Conservation (phyloP, 2,113 vertebrate genomes). For the Eidolon helvum region DNA sequence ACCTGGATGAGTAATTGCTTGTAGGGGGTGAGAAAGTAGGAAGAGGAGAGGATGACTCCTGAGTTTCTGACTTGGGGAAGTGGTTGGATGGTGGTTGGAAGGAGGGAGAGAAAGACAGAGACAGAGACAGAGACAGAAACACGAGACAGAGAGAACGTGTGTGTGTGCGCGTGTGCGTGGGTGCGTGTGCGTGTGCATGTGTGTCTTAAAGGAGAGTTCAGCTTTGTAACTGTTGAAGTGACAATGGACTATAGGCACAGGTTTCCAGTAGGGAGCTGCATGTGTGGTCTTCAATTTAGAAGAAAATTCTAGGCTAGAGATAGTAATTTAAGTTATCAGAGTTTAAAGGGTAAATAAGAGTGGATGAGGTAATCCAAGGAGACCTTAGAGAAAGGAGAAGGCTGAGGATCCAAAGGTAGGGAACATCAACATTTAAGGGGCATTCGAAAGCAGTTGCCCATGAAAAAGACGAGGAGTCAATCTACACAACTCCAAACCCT, state of each 20-base stretch:
- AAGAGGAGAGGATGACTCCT: conserved; percentile 33
- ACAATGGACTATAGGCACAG: not conserved
- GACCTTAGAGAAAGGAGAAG: not conserved
- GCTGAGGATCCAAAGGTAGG: not conserved
- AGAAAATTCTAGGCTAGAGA: not conserved
- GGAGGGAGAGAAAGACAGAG: too few species aligned
- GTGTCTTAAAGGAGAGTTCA: not conserved
- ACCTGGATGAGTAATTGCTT: conserved; percentile 51
- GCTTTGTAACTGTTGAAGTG: not conserved
- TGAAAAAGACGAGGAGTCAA: not conserved
- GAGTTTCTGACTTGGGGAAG: conserved; percentile 40
- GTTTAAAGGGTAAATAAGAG: not conserved
- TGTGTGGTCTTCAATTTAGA: not conserved
- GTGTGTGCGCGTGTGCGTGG: not conserved
- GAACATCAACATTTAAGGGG: not conserved
- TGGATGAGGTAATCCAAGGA: not conserved
- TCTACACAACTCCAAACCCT: not conserved
- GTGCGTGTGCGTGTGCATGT: not conserved
- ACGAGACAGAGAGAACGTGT: not conserved
- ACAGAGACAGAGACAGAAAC: too few species aligned
- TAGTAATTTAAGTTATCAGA: not conserved
- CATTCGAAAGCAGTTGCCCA: not conserved
- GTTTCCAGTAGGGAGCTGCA: not conserved
- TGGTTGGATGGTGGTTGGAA: not conserved
- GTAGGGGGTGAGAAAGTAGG: conserved; percentile 44